Evolutionary conservation across 2,797 vertebrate genomes (phyloP), one percentile per base, ranked within the genome.

Genomic region (Microtus agrestis): DNA sequence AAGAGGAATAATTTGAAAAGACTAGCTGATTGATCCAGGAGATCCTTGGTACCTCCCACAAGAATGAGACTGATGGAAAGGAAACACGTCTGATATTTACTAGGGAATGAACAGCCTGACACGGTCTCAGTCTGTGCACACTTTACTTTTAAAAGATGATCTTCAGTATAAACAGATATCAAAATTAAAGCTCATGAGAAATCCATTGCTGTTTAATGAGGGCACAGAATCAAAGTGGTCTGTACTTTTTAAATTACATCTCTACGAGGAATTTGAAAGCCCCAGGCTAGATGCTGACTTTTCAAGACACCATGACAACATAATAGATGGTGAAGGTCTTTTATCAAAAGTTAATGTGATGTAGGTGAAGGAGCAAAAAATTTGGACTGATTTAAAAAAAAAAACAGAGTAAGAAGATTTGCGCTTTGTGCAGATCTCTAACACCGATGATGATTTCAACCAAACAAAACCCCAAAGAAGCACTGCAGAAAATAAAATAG

Each of bases 151-250:
- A 93, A 89, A 96, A 94, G 93, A 94, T 46, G 37, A 94, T 78
- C 25, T 80, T 4, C n/a, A 82, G 5, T 87, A 91, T 92, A 95
- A 93, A 95, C 93, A 96, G 93, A 98, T 97, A 97, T 91, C 31
- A 97, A 90, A 95, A 97, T 85, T 95, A 96, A 97, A 97, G 91
- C 92, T 94, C 97, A 93, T 89, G 90, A 93, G 96, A 91, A 96
- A 94, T 95, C 91, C 97, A 93, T 29, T 93, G 89, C 82, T 48
- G 19, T 91, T 31, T 51, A 59, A 40, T 94, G 93, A 93, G 29
- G 56, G 13, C 9, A 67, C 46, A 67, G 0, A 37, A 67, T 63
- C 15, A 61, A 71, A 89, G 48, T 84, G 71, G 85, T 56, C 76
- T 65, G 54, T 77, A 63, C 17, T 92, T 89, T 92, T 51, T 79